Base-by-base conservation (phyloP, 2,113 vertebrate genomes). In the Thalassarche chlororhynchos region DNA sequence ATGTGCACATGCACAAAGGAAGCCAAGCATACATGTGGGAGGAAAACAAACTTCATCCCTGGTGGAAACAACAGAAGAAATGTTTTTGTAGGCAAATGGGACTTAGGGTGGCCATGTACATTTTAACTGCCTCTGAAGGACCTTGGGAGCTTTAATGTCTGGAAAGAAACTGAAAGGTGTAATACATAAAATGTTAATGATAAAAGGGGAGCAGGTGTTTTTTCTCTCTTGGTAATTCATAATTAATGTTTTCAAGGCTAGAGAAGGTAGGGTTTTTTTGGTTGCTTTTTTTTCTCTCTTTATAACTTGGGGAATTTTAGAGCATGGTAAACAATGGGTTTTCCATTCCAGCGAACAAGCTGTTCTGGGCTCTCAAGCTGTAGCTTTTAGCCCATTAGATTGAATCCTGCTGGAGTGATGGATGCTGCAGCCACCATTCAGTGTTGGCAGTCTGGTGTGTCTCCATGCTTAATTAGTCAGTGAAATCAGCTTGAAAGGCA, bases 401-500 rank as follows among this genome's bases (percentile, higher is more conserved):
- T 93, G 71, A 89, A 80, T 68, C 38, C 81, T 97, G 49, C 46
- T 84, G 62, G n/a, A 87, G 66, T 93, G 95, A 91, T 69, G 66
- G 84, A 90, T 95, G 91, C 70, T 77, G 84, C 78, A 90, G 3
- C 78, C 46, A 68, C 89, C 81, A 31, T 51, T 87, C 74, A 58
- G 12, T 51, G 68, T 20, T 74, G 66, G 55, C 89, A 95, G 52
- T 40, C 87, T 94, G 87, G 78, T 95, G 81, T 90, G 51, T 60
- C 79, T 94, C 70, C 42, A 83, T 90, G 93, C 78, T 91, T 96
- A 87, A 95, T 93, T 97, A 96, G 77, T 47, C 66, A 74, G 85
- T 40, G 91, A 95, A 94, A 97, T 96, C 81, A 90, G 32, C 79
- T 80, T 90, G 64, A 96, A 93, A 95, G 89, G 49, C 78, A 96